Evolutionary conservation across 2,888 invertebrate species (phyloP), one percentile per base, ranked within the genome.

Genomic region (Drosophila melanosoma): DNA sequence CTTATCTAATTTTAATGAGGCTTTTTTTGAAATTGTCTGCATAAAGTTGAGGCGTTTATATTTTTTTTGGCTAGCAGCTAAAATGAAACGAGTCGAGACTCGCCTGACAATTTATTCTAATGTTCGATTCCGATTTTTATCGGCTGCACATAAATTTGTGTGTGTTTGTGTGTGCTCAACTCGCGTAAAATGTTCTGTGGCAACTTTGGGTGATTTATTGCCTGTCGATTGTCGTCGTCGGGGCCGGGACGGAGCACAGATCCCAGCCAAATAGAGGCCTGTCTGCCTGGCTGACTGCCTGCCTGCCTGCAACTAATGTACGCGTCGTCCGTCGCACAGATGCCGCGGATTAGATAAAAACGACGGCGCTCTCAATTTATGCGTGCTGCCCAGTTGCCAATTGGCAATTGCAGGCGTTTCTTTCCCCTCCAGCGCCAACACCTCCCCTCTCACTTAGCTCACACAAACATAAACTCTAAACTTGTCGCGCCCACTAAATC

Each of bases 211-310:
- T 91, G 91, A 91, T 91, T 91, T 91, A 91, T 91, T 83, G 90
- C 90, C 90, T 89, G 91, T 91, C 90, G 91, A 91, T 91, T 91
- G 90, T 91, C 90, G 90, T 88, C 87, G 87, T 82, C 81, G 83
- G 65, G 63, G 69, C 68, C 40, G 54, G 60, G 65, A 38, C 56
- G 26, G 15, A n/a, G 57, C 57, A 56, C 66, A 61, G 59, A 79
- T 53, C 49, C 48, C 69, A 66, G 69, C 70, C 70, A 72, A 69
- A 79, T 77, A 72, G 73, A 32, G 52, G 29, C 32, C 32, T 40
- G 40, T 32, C 40, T 40, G 69, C 69, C 63, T 42, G 42, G n/a
- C 52, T 29, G 32, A 29, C 23, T 20, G 38, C 42, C 49, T 49
- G 32, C 29, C 49, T 49, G 69, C 60, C 52, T 52, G 53, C 71